Percentiles rank a stretch among this genome's conserved stretches.
These are phyloP conservation scores for Lycaena phlaeas DNA, from an alignment of 2,888 invertebrate genomes.

Conservation along the genomic window DNA sequence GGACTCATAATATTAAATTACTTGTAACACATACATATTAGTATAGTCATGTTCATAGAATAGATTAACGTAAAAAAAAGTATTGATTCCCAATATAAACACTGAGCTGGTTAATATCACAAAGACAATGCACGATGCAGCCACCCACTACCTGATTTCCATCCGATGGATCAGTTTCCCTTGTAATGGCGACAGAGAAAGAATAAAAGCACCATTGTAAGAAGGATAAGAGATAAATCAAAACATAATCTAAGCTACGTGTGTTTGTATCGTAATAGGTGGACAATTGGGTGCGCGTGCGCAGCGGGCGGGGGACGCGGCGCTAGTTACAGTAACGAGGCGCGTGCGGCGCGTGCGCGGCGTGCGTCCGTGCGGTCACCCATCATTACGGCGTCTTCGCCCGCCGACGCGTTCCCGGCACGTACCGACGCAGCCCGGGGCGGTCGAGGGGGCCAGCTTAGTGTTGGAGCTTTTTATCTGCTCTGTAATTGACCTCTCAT, in stretches of 20 bases:
- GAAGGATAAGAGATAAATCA: background rate
- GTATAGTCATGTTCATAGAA: too few species aligned
- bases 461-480: background rate
- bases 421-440: background rate
- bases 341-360: conserved; percentile 2
- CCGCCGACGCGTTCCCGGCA: background rate
- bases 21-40: too few species aligned
- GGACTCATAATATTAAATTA: too few species aligned
- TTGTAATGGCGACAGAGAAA: too few species aligned
- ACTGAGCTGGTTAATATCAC: too few species aligned
- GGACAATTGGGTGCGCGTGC: conserved; percentile 2
- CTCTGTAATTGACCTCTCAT: background rate
- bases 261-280: background rate
- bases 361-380: background rate
- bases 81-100: too few species aligned
- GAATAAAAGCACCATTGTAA: too few species aligned
- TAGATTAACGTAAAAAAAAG: too few species aligned
- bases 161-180: too few species aligned
- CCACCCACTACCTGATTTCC: too few species aligned
- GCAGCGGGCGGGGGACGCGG: background rate
- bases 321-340: conserved; percentile 7
- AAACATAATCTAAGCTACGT: background rate
- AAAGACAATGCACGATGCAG: too few species aligned
- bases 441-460: too few species aligned
- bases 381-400: background rate